Evolutionary conservation across 2,113 vertebrate genomes (phyloP), one percentile per base, ranked within the genome.

Genomic region (Chroicocephalus ridibundus): DNA sequence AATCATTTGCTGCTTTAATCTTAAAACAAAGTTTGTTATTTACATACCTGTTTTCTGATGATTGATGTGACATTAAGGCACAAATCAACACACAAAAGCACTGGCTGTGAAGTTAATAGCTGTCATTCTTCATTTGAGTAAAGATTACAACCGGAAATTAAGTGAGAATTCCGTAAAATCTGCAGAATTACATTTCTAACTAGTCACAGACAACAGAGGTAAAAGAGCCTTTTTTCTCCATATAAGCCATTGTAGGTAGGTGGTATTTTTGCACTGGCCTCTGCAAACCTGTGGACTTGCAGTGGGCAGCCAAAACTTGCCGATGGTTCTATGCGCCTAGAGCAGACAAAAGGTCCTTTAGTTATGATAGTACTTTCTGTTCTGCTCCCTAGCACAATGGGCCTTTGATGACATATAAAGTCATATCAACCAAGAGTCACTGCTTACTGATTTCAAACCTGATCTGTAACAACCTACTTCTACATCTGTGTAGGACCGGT

Each of bases 1-100:
- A 75, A 24, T 31, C 2, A 26, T 65, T 82, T 66, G 74, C 49
- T 92, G 82, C 49, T 95, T 97, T 80, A 81, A 72, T 97, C 74
- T 71, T 82, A 76, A 93, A 54, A 36, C 34, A 13, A 88, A 88
- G 64, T 72, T 71, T 78, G 13, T 52, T 46, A 25, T 69, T 89
- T 82, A 26, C 13, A 27, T 52, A 16, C 36, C 46, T 31, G 9
- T 57, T 80, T 38, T 65, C 70, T 88, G 71, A 24, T 70, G 46
- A 19, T 8, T 57, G 75, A 51, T 52, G 32, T 74, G 74, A 38
- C 72, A 36, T 27, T 51, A 44, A 57, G 82, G 65, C 36, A 49
- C 19, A 61, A 86, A 49, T 47, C 70, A 83, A 47, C 40, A 60
- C 15, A 44, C 6, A 16, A 40, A 86, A 17, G 7, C 24, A 54